Percentiles rank a stretch among this genome's conserved stretches.
These are phyloP conservation scores for Bombus waltoni DNA, from an alignment of 1,140 invertebrate genomes.

Conservation along the genomic window DNA sequence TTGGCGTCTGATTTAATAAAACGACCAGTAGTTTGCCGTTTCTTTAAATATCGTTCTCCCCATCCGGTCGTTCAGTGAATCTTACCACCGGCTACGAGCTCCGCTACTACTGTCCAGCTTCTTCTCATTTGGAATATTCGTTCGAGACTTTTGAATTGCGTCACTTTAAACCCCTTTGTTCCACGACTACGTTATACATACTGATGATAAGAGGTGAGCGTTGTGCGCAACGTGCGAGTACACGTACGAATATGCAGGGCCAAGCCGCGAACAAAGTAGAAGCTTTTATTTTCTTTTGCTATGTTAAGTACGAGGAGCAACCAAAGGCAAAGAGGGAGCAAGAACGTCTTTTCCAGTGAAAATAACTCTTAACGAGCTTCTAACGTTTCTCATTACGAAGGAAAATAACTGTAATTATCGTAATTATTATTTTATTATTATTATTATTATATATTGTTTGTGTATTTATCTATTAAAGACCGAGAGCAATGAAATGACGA, in stretches of 20 bases:
- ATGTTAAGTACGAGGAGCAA: neutral
- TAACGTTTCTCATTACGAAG: neutral
- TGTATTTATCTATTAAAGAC: neutral
- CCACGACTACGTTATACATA: slow-evolving; percentile 22
- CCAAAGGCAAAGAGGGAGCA: neutral
- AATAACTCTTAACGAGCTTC: slow-evolving; percentile 9
- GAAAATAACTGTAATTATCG: neutral
- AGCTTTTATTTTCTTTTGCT: slow-evolving; percentile 14
- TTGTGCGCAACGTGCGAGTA: slow-evolving; percentile 4
- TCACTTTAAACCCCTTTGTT: slow-evolving; percentile 36
- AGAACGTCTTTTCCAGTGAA: neutral
- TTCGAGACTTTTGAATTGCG: slow-evolving; percentile 29
- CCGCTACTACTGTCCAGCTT: neutral
- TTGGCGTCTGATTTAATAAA: neutral
- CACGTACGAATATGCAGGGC: neutral
- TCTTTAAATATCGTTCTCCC: neutral
- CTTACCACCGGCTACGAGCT: neutral
- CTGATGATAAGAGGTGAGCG: slow-evolving; percentile 14
- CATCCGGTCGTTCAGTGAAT: too few relatives aligned
- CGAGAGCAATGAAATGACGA: too few relatives aligned
- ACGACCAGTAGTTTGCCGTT: neutral
- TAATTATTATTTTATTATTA: too few relatives aligned
- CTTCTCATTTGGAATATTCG: slow-evolving; percentile 42
- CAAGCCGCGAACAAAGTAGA: slow-evolving; percentile 14
- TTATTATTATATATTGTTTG: too few relatives aligned